A percentile compares a stretch with the other conserved stretches of the same genome.
Evolutionary conservation across 2,113 vertebrate species (phyloP).

Genomic region (Phalacrocorax brasilianus): DNA sequence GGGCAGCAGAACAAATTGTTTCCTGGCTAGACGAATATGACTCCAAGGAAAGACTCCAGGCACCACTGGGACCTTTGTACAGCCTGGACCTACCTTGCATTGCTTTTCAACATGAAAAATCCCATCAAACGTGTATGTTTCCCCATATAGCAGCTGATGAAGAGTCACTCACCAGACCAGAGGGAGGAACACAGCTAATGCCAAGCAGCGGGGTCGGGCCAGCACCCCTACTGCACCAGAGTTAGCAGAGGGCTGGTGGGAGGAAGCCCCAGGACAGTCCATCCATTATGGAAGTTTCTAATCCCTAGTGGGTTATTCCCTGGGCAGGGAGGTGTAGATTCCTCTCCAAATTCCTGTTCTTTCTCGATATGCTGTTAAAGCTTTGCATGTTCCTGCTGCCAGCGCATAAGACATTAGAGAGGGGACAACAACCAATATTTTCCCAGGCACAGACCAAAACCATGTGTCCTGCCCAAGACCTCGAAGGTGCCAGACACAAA

Average conservation of each 20-base stretch:
- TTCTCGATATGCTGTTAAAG: neutral
- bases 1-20: neutral
- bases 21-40: neutral
- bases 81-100: neutral
- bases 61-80: neutral
- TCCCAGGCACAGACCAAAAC: neutral
- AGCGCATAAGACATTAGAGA: neutral
- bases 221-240: neutral
- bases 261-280: neutral
- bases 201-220: neutral
- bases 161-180: neutral
- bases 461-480: neutral
- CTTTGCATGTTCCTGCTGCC: neutral
- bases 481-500: slow-evolving; percentile 3
- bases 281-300: neutral
- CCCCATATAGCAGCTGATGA: neutral
- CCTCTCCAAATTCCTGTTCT: neutral
- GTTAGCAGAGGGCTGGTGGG: neutral
- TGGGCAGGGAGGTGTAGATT: neutral
- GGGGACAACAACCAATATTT: neutral
- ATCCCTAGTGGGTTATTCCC: neutral
- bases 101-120: neutral
- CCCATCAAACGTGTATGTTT: neutral
- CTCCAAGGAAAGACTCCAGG: neutral
- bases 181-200: neutral